A percentile compares a stretch with the other conserved stretches of the same genome.
Conservation (phyloP, 2,888 invertebrate species). For the Zhuqinia jingwanae region DNA sequence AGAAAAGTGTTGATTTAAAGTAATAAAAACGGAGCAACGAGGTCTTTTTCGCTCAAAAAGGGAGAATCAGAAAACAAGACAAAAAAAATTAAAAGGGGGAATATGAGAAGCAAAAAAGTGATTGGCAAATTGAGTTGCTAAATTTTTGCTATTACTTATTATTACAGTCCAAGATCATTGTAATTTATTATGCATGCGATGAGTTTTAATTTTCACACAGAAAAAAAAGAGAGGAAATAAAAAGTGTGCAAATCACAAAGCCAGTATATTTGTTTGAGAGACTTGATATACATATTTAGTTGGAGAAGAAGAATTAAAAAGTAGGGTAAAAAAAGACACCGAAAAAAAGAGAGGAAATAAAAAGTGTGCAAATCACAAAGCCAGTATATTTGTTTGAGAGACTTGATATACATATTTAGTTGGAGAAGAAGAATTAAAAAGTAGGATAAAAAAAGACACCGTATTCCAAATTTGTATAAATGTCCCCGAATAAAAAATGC, state of each 20-base stretch:
- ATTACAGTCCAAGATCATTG: conserved; percentile 5
- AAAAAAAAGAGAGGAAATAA: too few relatives aligned
- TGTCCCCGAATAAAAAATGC: too few relatives aligned
- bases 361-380: conserved; percentile 26
- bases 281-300: neutral
- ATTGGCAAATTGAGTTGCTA: neutral
- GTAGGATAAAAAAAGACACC: conserved; percentile 39
- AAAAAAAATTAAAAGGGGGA: too few relatives aligned
- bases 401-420: neutral
- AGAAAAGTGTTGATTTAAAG: conserved; percentile 17
- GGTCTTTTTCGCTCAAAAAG: conserved; percentile 12
- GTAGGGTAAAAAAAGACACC: conserved; percentile 34
- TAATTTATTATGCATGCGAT: too few relatives aligned
- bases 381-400: too few relatives aligned
- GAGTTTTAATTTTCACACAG: too few relatives aligned
- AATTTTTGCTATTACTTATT: neutral
- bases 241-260: conserved; percentile 26
- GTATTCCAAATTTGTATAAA: neutral
- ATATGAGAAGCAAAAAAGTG: too few relatives aligned
- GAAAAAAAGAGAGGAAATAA: too few relatives aligned
- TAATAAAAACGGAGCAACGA: too few relatives aligned
- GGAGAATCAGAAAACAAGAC: too few relatives aligned
- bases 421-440: neutral
- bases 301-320: neutral
- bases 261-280: too few relatives aligned